Base-by-base conservation (phyloP, 2,888 invertebrate species). In the Lymantria monacha region DNA sequence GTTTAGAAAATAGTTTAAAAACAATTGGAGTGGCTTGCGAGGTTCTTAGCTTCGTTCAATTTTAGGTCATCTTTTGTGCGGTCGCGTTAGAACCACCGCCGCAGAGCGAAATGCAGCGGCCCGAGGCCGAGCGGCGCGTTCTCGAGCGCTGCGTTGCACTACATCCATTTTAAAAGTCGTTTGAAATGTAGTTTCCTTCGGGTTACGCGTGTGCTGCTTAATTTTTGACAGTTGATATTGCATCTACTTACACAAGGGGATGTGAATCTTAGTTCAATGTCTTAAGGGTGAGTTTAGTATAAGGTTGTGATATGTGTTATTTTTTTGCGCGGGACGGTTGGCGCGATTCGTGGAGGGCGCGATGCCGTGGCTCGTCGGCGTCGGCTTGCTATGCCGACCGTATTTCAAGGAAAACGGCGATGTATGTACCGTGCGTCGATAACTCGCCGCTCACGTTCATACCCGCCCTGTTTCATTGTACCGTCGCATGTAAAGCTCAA, bases 191-290 rank as follows among this genome's bases (percentile, higher is more conserved):
- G 85, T 86, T 89, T 87, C 83, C 85, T 85, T 79, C 79, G 78
- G 81, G 79, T 79, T 85, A 83, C 83, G 86, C 88, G 87, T 87
- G 88, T 87, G 79, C 81, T 79, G 80, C 85, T 85, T 88, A 86
- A 88, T 91, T 91, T 91, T 92, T 92, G 92, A 92, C 92, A 92
- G 92, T 92, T 92, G 90, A 87, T 87, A 91, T 89, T 85, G 69
- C 79, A 81, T 78, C 72, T 57, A 54, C 46, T 14, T 49, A 58
- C 70, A 60, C 81, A 85, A 75, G 74, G 83, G 63, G 85, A 79
- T 81, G 72, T 87, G 69, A 72, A 74, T 83, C 87, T 82, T 91
- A 87, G 54, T 9, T 1, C 13, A 42, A 57, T 1, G 50, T 48
- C 30, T 61, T 87, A 91, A 77, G 86, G 86, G 80, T 83, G 82